Evolutionary conservation across 23 tunicate species (phyloP).

Genomic region (Aplidium turbinatum): DNA sequence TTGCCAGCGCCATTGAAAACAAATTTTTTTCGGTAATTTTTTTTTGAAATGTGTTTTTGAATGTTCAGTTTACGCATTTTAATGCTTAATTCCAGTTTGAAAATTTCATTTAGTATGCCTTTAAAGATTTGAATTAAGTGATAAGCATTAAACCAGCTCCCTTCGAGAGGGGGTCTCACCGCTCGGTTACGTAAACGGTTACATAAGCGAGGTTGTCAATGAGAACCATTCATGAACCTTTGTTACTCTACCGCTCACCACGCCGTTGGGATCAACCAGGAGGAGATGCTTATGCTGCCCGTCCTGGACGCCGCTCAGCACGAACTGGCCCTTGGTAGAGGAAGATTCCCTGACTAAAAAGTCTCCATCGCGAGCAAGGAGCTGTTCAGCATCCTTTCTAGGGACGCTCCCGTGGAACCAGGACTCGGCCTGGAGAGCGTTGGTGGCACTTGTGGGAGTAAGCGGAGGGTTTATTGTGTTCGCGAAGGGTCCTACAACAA

Average conservation of each 20-base stretch:
- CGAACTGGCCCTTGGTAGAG: conserved; percentile 75
- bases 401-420: conserved; percentile 88
- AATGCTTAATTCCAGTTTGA: too few species aligned
- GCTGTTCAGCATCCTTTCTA: conserved; percentile 73
- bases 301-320: conserved; percentile 81
- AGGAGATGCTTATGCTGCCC: conserved; percentile 78
- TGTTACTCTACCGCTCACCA: conserved; percentile 72
- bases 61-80: too few species aligned
- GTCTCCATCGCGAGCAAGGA: conserved; percentile 77
- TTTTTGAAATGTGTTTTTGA: too few species aligned
- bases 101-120: too few species aligned
- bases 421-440: conserved; percentile 68
- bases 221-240: too few species aligned
- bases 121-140: too few species aligned
- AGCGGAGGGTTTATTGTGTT: conserved; percentile 47
- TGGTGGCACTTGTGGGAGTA: conserved; percentile 51
- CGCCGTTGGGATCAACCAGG: conserved; percentile 92
- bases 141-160: too few species aligned
- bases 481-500: conserved; percentile 61
- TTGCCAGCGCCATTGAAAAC: too few species aligned
- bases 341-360: conserved; percentile 85
- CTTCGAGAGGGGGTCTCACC: too few species aligned
- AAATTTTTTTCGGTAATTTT: too few species aligned
- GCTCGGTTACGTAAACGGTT: too few species aligned
- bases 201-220: too few species aligned